A percentile compares a stretch with the other conserved stretches of the same genome.
Conservation (phyloP, 2,888 invertebrate genomes). For the Rotaria magnacalcarata region DNA sequence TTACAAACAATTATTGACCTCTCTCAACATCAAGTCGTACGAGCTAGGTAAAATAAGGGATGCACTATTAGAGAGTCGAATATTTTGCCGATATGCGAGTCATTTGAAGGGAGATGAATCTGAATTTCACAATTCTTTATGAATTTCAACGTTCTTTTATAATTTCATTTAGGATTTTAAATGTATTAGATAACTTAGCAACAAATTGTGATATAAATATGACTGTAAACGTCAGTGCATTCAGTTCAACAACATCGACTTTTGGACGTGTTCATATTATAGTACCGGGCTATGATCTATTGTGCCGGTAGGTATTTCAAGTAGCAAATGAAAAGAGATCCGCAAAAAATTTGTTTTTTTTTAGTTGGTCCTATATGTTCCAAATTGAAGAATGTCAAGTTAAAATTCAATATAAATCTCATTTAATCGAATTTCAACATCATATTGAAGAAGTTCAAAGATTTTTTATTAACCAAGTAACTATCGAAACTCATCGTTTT, state of each 20-base stretch:
- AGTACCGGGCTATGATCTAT: neutral
- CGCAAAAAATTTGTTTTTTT: neutral
- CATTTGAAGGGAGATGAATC: no score
- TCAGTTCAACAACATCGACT: conserved; percentile 21
- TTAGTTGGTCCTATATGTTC: conserved; percentile 32
- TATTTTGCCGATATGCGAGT: no score
- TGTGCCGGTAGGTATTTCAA: neutral
- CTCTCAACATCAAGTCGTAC: conserved; percentile 4
- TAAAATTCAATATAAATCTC: conserved; percentile 32
- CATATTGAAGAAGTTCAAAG: conserved; percentile 21
- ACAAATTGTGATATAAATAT: conserved; percentile 24
- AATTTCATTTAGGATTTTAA: neutral
- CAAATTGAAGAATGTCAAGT: conserved; percentile 33
- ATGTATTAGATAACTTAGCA: neutral
- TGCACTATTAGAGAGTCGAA: no score
- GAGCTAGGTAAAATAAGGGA: neutral
- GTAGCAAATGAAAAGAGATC: no score
- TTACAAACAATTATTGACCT: conserved; percentile 27
- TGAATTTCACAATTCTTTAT: no score
- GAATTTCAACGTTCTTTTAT: no score
- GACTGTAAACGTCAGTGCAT: neutral
- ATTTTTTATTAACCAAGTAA: conserved; percentile 32
- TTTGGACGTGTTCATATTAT: conserved; percentile 4
- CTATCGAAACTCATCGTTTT: neutral
- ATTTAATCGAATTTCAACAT: conserved; percentile 16